Evolutionary conservation across 2,113 vertebrate genomes (phyloP).

Genomic region (Thryonomys swinderianus): DNA sequence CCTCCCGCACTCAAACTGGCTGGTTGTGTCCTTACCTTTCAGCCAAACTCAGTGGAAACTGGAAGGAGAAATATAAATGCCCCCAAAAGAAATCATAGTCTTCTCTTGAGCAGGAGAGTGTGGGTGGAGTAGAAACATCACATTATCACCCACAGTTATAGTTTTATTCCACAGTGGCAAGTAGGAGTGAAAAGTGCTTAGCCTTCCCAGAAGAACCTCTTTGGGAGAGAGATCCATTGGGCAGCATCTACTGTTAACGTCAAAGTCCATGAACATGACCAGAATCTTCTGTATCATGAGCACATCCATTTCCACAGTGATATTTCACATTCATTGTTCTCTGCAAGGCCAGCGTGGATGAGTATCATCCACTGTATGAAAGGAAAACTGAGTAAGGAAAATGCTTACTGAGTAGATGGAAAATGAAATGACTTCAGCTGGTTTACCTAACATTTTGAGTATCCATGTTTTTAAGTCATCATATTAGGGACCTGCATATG

Average conservation of each 20-base stretch:
- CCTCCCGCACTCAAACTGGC: neutral
- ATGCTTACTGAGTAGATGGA: neutral
- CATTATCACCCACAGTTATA: neutral
- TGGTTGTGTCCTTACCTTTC: slow-evolving; percentile 37
- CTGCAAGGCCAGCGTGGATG: neutral
- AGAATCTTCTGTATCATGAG: neutral
- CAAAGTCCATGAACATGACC: neutral
- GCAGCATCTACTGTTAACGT: neutral
- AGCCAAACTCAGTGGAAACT: neutral
- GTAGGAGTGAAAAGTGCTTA: neutral
- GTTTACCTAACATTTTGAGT: neutral
- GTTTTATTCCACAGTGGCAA: neutral
- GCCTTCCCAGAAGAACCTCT: neutral
- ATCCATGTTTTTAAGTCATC: neutral
- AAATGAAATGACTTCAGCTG: neutral
- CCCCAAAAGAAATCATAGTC: neutral
- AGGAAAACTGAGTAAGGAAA: neutral
- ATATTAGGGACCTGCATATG: neutral
- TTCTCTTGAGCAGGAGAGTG: neutral
- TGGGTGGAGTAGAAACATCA: neutral
- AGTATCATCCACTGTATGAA: neutral
- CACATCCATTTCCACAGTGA: neutral
- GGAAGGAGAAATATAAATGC: slow-evolving; percentile 5
- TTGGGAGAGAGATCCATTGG: neutral
- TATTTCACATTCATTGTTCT: neutral